Percentiles rank a stretch among this genome's conserved stretches.
These are phyloP conservation scores for Scophthalmus maximus DNA, from an alignment of 2,113 vertebrate genomes.

Conservation along the genomic window DNA sequence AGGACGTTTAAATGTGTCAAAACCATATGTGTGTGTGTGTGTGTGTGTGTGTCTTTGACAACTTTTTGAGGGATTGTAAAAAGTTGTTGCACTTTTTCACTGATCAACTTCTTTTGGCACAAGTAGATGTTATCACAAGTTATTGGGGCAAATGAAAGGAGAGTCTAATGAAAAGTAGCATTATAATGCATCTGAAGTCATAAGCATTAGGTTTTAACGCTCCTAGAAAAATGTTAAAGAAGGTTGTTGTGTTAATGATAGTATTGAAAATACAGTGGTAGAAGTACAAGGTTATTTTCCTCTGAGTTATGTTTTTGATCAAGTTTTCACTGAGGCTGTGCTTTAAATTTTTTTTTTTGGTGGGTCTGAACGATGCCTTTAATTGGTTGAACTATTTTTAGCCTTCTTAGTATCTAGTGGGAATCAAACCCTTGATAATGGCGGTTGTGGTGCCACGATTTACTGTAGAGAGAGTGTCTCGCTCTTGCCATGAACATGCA, in stretches of 20 bases:
- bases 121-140: neutral
- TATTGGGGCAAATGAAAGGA: neutral
- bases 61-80: neutral
- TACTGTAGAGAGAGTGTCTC: neutral
- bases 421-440: slow-evolving; percentile 42
- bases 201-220: neutral
- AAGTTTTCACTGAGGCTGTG: slow-evolving; percentile 10
- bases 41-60: neutral
- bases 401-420: slow-evolving; percentile 23
- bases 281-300: slow-evolving; percentile 3
- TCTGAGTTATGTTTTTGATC: neutral
- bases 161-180: neutral
- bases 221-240: neutral
- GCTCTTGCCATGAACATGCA: neutral
- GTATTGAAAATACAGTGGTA: slow-evolving; percentile 1
- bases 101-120: neutral
- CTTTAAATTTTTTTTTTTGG: slow-evolving; percentile 25
- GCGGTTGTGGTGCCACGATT: neutral
- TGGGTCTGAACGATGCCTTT: slow-evolving; percentile 33
- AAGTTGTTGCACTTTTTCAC: neutral
- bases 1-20: too few relatives aligned
- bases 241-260: neutral
- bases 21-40: too few relatives aligned
- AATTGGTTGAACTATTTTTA: slow-evolving; percentile 65
- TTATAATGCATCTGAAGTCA: neutral